phyloP scores from a whole-genome alignment of 2,888 invertebrate species.

The Pseudoips prasinana region DNA sequence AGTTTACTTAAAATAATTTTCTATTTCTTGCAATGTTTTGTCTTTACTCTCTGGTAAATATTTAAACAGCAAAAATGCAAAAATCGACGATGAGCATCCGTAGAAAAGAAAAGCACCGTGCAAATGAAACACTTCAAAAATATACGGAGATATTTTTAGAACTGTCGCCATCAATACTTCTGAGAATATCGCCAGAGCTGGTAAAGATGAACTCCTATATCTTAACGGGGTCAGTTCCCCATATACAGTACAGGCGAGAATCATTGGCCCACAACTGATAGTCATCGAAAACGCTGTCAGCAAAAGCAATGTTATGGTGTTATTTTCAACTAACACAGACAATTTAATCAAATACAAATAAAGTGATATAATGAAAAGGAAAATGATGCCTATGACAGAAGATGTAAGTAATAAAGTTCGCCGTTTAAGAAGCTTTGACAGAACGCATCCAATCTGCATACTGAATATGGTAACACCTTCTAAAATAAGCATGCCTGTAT shows the following conservation, averaged over 20 bases:
- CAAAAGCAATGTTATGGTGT: slow-evolving; percentile 33
- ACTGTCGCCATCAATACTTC: slow-evolving; percentile 31
- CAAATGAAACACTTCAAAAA: slow-evolving; percentile 32
- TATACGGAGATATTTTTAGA: slow-evolving; percentile 38
- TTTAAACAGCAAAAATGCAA: slow-evolving; percentile 30
- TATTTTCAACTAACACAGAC: slow-evolving; percentile 31
- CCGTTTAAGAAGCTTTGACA: slow-evolving; percentile 34
- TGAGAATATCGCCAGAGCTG: slow-evolving; percentile 28
- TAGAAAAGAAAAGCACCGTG: slow-evolving; percentile 43
- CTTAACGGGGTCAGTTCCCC: slow-evolving; percentile 41
- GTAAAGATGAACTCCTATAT: slow-evolving; percentile 34
- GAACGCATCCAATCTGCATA: slow-evolving; percentile 33
- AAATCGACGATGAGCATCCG: slow-evolving; percentile 34
- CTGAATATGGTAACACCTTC: slow-evolving; percentile 43
- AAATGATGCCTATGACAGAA: slow-evolving; percentile 35
- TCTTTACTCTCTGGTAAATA: slow-evolving; percentile 47
- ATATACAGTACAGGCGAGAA: slow-evolving; percentile 36
- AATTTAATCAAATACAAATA: slow-evolving; percentile 42
- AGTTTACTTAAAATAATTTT: slow-evolving; percentile 28
- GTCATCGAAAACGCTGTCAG: slow-evolving; percentile 39
- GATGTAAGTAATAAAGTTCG: slow-evolving; percentile 35
- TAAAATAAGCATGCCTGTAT: slow-evolving; percentile 47
- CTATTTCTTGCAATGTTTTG: slow-evolving; percentile 41
- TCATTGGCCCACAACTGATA: slow-evolving; percentile 45
- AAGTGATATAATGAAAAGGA: slow-evolving; percentile 37